Evolutionary conservation across 2,888 invertebrate species (phyloP).

Genomic region (Drosophila prolongata): DNA sequence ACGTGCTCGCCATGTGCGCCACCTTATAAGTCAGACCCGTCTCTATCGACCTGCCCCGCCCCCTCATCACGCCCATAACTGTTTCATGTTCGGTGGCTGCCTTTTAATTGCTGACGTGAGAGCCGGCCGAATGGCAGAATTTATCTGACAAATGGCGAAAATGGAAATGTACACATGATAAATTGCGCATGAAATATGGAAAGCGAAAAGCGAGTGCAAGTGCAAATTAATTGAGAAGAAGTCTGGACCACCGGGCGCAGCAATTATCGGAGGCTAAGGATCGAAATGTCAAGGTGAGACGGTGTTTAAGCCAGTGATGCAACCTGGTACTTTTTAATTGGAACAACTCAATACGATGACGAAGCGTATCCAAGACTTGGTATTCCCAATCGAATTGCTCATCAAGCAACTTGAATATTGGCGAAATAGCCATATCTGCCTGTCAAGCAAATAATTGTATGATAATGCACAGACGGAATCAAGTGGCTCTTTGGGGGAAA

Average conservation of each 20-base stretch:
- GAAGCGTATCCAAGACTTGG: slow-evolving; percentile 7
- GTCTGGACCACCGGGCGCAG: slow-evolving; percentile 30
- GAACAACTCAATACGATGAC: neutral
- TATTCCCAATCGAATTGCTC: slow-evolving; percentile 10
- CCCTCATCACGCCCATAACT: slow-evolving; percentile 17
- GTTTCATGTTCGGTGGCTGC: slow-evolving; percentile 28
- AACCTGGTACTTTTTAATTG: neutral
- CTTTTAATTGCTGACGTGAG: slow-evolving; percentile 49
- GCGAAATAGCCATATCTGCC: neutral
- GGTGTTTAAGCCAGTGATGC: neutral
- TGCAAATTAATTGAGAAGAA: slow-evolving; percentile 43
- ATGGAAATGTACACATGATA: slow-evolving; percentile 20
- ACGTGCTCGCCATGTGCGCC: slow-evolving; percentile 50
- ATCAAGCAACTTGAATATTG: neutral
- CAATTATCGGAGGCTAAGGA: slow-evolving; percentile 22
- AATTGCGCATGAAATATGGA: slow-evolving; percentile 27
- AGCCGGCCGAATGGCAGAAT: slow-evolving; percentile 26
- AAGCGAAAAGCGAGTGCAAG: slow-evolving; percentile 34
- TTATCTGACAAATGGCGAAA: slow-evolving; percentile 36
- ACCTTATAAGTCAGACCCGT: slow-evolving; percentile 25
- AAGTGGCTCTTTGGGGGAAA: neutral
- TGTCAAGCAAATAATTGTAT: neutral
- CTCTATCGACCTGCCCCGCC: slow-evolving; percentile 18
- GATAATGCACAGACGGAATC: neutral
- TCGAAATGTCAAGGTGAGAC: slow-evolving; percentile 25